phyloP scores from a whole-genome alignment of 2,113 vertebrate species.

The Corythaeola cristata region DNA sequence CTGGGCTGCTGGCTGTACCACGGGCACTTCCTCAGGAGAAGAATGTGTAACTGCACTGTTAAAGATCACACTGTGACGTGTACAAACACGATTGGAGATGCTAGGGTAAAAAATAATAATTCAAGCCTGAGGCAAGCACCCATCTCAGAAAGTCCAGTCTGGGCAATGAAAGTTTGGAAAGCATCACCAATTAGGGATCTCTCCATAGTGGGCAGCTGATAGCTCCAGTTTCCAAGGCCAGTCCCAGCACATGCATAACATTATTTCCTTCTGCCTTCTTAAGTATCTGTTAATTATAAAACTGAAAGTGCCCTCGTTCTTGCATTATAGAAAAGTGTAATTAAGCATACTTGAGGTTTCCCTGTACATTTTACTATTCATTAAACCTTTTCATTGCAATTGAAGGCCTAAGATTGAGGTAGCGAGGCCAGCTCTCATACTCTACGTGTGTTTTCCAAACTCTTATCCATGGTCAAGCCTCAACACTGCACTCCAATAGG shows the following conservation, averaged over 20 bases:
- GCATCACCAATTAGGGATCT: neutral
- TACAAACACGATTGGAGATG: neutral
- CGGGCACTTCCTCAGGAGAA: neutral
- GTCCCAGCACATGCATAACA: neutral
- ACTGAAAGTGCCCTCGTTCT: neutral
- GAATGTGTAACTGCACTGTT: neutral
- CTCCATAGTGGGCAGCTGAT: neutral
- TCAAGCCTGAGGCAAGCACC: neutral
- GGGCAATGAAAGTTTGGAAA: neutral
- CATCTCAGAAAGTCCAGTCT: neutral
- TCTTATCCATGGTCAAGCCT: neutral
- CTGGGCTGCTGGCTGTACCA: neutral
- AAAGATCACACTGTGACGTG: neutral
- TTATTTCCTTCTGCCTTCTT: neutral
- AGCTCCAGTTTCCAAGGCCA: neutral
- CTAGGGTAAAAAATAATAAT: neutral
- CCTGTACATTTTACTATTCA: neutral
- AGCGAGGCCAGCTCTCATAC: neutral
- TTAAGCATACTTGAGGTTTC: neutral
- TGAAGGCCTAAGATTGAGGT: neutral
- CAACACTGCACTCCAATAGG: neutral
- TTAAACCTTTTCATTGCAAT: neutral
- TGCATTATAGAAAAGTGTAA: neutral
- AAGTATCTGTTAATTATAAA: neutral
- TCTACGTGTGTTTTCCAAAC: neutral